Evolutionary conservation across 2,888 invertebrate genomes (phyloP).

Genomic region (Nematopogon swammerdamellus): DNA sequence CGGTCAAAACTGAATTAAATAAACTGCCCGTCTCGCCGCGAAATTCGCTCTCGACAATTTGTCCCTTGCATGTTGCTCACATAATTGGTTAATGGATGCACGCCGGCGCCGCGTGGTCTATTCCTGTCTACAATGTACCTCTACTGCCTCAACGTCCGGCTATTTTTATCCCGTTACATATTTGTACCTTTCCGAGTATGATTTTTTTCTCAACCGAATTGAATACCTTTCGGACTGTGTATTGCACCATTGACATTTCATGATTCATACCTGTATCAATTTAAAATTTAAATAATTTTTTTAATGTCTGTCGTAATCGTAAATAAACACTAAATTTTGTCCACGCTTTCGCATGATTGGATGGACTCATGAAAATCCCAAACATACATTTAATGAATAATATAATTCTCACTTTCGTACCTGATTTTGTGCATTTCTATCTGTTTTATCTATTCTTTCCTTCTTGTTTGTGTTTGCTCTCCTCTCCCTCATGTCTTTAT

Average conservation of each 20-base stretch:
- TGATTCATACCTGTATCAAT: conserved; percentile 12
- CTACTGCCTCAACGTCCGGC: neutral
- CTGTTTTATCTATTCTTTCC: no score
- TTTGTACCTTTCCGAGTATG: no score
- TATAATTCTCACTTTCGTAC: no score
- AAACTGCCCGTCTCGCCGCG: neutral
- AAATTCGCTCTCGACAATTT: neutral
- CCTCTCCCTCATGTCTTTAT: no score
- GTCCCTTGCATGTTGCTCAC: conserved; percentile 4
- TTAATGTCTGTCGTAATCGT: conserved; percentile 3
- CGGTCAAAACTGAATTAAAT: no score
- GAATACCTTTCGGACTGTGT: neutral
- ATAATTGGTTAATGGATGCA: conserved; percentile 38
- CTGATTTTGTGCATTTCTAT: no score
- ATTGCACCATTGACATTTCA: conserved; percentile 6
- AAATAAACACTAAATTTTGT: no score
- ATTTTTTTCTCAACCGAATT: no score
- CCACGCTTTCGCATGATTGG: no score
- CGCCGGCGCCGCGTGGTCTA: conserved; percentile 30
- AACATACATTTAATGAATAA: no score
- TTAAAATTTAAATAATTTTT: conserved; percentile 8
- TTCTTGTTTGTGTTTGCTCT: no score
- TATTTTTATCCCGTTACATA: neutral
- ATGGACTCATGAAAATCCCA: no score
- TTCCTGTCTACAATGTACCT: conserved; percentile 7